Conservation (phyloP, 2,888 invertebrate species). For the Drosophila paramelanica region DNA sequence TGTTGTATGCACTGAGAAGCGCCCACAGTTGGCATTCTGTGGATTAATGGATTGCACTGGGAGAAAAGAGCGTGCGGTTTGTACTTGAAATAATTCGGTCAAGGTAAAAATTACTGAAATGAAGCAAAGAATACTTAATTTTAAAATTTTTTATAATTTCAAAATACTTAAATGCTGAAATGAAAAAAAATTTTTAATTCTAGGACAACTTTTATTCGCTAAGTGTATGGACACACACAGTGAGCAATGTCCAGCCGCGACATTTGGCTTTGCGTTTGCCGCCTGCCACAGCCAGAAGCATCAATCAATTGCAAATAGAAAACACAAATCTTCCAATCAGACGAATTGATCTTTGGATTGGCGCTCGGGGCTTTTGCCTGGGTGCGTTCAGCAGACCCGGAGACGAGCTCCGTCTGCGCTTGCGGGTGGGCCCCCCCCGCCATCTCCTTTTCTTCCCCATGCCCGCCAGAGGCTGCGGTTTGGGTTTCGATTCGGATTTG, state of each 20-base stretch:
- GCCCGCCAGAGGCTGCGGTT: conserved; percentile 5
- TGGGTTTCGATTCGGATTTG: conserved; percentile 1
- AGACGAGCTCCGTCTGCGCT: conserved; percentile 13
- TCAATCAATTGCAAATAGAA: conserved; percentile 77
- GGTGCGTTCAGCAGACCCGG: conserved; percentile 8
- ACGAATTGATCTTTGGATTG: conserved; percentile 64
- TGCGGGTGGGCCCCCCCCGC: conserved; percentile 58
- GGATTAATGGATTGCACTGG: neutral
- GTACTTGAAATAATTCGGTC: no score
- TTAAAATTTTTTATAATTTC: no score
- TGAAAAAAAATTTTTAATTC: no score
- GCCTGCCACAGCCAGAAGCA: conserved; percentile 47
- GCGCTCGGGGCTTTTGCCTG: conserved; percentile 28
- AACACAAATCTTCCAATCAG: conserved; percentile 74
- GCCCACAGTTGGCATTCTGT: conserved; percentile 27
- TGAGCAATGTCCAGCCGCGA: conserved; percentile 50
- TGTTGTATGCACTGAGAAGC: conserved; percentile 20
- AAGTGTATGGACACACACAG: conserved; percentile 2
- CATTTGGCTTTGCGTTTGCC: conserved; percentile 55
- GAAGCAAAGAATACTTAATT: no score
- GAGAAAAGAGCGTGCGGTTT: neutral
- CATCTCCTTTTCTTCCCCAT: no score
- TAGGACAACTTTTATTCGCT: neutral
- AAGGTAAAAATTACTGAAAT: no score
- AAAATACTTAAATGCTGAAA: no score